Evolutionary conservation across 2,797 vertebrate genomes (phyloP).

Genomic region (Gorsachius magnificus): DNA sequence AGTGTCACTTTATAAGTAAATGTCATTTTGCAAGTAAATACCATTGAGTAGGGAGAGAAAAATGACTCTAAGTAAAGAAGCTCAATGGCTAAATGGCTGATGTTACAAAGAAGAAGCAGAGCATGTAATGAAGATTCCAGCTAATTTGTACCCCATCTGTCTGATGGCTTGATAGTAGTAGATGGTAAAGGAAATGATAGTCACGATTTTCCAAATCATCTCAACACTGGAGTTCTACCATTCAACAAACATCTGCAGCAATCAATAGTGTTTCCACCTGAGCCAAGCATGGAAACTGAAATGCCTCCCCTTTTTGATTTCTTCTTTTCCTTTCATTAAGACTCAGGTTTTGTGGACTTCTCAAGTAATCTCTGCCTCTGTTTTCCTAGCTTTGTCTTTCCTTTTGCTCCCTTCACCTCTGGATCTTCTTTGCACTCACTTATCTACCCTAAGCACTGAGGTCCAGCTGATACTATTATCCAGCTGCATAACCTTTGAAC

Average conservation of each 20-base stretch:
- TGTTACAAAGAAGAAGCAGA: constrained; percentile 3
- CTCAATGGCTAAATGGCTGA: not conserved
- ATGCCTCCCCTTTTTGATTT: not conserved
- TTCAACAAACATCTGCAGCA: not conserved
- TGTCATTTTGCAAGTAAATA: constrained; percentile 75
- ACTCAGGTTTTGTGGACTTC: not conserved
- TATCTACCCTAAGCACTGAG: not conserved
- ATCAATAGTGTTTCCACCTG: not conserved
- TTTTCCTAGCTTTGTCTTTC: not conserved
- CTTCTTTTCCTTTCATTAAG: not conserved
- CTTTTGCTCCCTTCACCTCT: not conserved
- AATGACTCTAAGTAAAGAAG: not conserved
- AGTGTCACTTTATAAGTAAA: constrained; percentile 72
- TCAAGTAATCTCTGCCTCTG: not conserved
- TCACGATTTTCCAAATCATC: not conserved
- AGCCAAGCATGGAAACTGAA: not conserved
- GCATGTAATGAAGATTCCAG: not conserved
- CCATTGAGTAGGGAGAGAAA: constrained; percentile 40
- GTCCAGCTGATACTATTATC: not conserved
- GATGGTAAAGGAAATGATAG: not conserved
- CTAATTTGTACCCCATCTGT: not conserved
- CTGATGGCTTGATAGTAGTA: not conserved
- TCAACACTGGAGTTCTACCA: not conserved
- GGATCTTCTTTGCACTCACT: not conserved
- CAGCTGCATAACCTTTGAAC: not conserved